Conservation (phyloP, 2,797 vertebrate genomes). For the Falco concolor region DNA sequence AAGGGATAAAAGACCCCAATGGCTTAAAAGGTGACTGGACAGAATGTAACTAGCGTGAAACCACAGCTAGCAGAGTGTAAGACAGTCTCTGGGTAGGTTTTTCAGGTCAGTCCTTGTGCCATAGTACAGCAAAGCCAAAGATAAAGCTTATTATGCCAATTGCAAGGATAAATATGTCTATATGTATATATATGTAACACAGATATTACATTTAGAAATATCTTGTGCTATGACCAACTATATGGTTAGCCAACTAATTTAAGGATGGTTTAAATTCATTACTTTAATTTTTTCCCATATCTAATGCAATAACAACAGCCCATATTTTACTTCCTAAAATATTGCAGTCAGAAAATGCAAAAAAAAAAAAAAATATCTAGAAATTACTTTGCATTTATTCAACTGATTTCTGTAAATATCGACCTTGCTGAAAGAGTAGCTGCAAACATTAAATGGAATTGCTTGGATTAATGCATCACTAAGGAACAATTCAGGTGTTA, state of each 20-base stretch:
- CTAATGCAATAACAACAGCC: background rate
- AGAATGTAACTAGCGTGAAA: background rate
- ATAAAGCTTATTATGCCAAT: background rate
- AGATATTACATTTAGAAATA: background rate
- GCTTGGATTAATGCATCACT: background rate
- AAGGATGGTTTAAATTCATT: background rate
- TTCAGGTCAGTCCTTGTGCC: background rate
- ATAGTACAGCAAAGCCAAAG: background rate
- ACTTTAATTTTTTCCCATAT: background rate
- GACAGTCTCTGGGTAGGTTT: background rate
- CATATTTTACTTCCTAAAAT: background rate
- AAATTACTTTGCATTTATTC: background rate
- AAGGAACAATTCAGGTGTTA: background rate
- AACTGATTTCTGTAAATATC: background rate
- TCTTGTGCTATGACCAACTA: background rate
- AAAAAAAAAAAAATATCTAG: background rate
- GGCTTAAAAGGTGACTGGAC: background rate
- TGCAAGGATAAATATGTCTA: background rate
- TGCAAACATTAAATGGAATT: background rate
- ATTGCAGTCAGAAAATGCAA: background rate
- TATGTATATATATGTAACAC: rapidly evolving
- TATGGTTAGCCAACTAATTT: background rate
- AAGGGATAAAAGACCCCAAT: background rate
- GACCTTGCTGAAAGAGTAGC: background rate
- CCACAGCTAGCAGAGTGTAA: background rate